Evolutionary conservation across 2,113 vertebrate species (phyloP), one percentile per base, ranked within the genome.

Genomic region (Procavia capensis): DNA sequence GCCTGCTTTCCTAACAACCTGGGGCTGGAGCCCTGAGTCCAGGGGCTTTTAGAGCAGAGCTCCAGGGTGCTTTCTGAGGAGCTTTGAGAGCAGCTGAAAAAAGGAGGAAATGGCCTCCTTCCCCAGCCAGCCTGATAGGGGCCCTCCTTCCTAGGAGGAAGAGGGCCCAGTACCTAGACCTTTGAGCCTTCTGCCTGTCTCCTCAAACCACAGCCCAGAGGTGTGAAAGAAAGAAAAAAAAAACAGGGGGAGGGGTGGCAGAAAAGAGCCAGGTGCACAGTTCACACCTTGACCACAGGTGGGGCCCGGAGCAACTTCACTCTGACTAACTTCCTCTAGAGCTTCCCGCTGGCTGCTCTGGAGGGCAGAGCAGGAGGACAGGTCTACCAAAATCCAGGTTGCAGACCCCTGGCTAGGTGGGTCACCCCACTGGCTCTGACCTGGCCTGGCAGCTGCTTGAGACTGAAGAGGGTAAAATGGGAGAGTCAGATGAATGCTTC

Each of bases 211-310:
- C 97, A 98, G 92, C 93, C 85, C 74, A 88, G 89, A 97, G 95
- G 97, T 98, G 97, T 97, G 97, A 98, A 98, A 92, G 70, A 93
- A 94, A 85, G 63, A 93, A 93, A 94, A 96, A 54, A 96, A 93
- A 94, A 97, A 97, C 92, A 96, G 94, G 96, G 96, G 97, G 92
- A 93, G 74, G 90, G 92, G 96, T 79, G 68, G 85, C 64, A 75
- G 57, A 96, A 83, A 93, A 64, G 81, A 96, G 57, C 96, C 97
- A 98, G 97, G 97, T 98, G 97, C 96, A 95, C 74, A 90, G 82
- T 98, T 98, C 97, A 96, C 97, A 98, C 97, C 97, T 98, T 97
- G 97, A 97, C 97, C 97, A 95, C 97, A 97, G 96, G 85, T 80
- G 85, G 95, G 95, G 97, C 95, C 90, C 90, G 0, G 57, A 95